Percentiles rank a stretch among this genome's conserved stretches.
Evolutionary conservation across 2,113 vertebrate species (phyloP).

Genomic region (Stegastes partitus): DNA sequence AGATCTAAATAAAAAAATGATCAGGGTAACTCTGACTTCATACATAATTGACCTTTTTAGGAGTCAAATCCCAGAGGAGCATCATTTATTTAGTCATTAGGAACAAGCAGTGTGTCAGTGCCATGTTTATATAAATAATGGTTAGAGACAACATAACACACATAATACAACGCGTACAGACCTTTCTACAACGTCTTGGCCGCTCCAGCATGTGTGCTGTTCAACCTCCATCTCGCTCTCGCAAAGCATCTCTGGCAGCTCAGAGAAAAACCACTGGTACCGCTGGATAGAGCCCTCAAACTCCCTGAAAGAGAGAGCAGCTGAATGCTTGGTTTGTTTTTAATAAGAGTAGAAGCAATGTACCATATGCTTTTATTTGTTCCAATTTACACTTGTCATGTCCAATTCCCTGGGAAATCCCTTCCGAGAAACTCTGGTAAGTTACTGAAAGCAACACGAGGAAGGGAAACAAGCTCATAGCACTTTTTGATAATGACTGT

Average conservation of each 20-base stretch:
- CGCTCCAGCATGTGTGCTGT: slow-evolving; percentile 92
- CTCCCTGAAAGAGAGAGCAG: slow-evolving; percentile 82
- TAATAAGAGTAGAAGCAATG: neutral
- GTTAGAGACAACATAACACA: neutral
- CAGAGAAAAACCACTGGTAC: slow-evolving; percentile 89
- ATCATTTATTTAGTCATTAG: too few relatives aligned
- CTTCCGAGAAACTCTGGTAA: slow-evolving; percentile 1
- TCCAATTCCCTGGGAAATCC: slow-evolving; percentile 23
- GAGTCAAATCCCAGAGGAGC: too few relatives aligned
- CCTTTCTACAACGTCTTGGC: slow-evolving; percentile 92
- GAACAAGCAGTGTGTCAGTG: too few relatives aligned
- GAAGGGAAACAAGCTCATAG: neutral
- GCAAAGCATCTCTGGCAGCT: slow-evolving; percentile 90
- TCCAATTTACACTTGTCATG: slow-evolving; percentile 22
- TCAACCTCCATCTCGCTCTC: slow-evolving; percentile 91
- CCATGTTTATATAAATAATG: too few relatives aligned
- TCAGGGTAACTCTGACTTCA: too few relatives aligned
- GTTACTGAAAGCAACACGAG: neutral
- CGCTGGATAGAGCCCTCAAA: slow-evolving; percentile 91
- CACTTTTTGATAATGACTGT: slow-evolving; percentile 12
- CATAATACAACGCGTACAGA: slow-evolving; percentile 47
- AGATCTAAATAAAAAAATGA: too few relatives aligned
- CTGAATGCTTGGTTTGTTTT: neutral
- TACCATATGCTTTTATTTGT: slow-evolving; percentile 27
- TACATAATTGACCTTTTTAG: too few relatives aligned